Conservation (phyloP, 2,797 vertebrate species). For the Meda fulgida region DNA sequence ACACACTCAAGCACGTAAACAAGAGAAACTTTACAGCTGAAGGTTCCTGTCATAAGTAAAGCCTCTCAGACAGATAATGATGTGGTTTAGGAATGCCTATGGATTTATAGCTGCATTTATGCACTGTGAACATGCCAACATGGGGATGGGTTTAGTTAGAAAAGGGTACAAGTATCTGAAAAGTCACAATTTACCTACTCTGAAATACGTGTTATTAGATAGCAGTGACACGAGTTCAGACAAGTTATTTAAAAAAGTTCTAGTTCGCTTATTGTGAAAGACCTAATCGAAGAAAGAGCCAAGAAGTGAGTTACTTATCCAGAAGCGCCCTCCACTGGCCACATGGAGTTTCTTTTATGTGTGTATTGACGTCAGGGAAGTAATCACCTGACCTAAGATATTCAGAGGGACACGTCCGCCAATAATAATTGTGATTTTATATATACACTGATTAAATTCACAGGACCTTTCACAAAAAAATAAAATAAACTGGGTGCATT, state of each 20-base stretch:
- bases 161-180: not conserved
- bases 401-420: not conserved
- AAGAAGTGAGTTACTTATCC: conserved; percentile 14
- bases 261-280: conserved; percentile 7
- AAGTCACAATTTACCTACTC: not conserved
- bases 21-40: not conserved
- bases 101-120: not conserved
- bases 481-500: not conserved
- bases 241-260: not conserved
- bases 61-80: not conserved
- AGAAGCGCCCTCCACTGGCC: conserved; percentile 55
- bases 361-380: not conserved
- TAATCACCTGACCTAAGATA: not conserved
- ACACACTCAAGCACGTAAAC: conserved; percentile 26
- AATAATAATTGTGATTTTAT: not conserved
- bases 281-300: not conserved
- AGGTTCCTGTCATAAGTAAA: not conserved
- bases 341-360: not conserved
- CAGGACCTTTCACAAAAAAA: not conserved
- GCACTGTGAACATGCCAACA: not conserved
- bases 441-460: not conserved
- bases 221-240: not conserved
- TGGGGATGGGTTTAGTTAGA: not conserved
- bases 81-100: not conserved
- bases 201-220: not conserved